Evolutionary conservation across 2,888 invertebrate genomes (phyloP), one percentile per base, ranked within the genome.

Genomic region (Portevinia maculata): DNA sequence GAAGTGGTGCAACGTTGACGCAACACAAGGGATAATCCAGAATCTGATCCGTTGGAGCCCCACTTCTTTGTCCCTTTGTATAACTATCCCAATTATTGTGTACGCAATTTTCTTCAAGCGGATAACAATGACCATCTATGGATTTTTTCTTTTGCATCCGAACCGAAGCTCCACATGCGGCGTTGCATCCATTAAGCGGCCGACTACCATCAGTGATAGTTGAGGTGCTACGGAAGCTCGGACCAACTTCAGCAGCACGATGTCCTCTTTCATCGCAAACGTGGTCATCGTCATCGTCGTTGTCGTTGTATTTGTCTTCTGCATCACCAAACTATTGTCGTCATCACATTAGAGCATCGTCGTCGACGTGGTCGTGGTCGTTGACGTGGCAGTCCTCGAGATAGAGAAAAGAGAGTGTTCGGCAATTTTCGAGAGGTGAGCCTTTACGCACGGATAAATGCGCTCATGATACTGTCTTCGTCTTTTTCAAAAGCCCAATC

Each of bases 121-220:
- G 79, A 85, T 85, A 85, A 85, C 85, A 85, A 85, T 85, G 84
- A 85, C 85, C 85, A 85, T 85, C 84, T 85, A 84, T 67, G 84
- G 85, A 79, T 74, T 74, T 79, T 79, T 79, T 78, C 70, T 55
- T 76, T 83, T 67, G 65, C 59, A 76, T 64, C 74, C 39, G 39
- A 75, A 46, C 17, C 39, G 60, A 55, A 55, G 39, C 46, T 75
- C 73, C 24, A 57, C 53, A 60, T 48, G 39, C 50, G 53, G 55
- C 44, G 78, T 78, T 83, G 76, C 78, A 78, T 76, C 76, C 78
- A 83, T 78, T 83, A 78, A 67, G 60, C 57, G 70, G 13, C 15
- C 48, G 55, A 64, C 60, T 60, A 48, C 52, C 69, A 59, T 46
- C 65, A 24, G 8, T 50, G 65, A 50, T 39, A 55, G 44, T 46